Base-by-base conservation (phyloP, 2,113 vertebrate species). In the Mustela lutreola region DNA sequence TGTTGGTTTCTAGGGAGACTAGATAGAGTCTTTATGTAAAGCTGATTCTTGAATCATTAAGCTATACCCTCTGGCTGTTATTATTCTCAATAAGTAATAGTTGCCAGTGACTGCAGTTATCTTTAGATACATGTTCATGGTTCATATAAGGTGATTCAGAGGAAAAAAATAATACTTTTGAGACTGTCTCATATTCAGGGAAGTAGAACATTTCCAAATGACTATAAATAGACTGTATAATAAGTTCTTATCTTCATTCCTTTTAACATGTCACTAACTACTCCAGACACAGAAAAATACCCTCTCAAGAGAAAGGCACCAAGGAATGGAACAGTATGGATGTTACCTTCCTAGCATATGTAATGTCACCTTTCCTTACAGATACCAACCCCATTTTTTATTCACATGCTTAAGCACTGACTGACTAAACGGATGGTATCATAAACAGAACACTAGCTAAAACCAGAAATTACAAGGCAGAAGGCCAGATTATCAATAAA, bases 61-160 rank as follows among this genome's bases (percentile, higher is more conserved):
- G 71, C 76, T 95, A 65, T 96, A 95, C 53, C 97, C 95, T 97
- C 92, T 94, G 90, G 97, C 95, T 91, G 82, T 97, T 96, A 96
- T 91, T 97, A 97, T 97, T 97, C 96, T 94, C 97, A 97, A 70
- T 95, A 98, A 97, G 84, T 96, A 94, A 95, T 63, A 96, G 96
- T 82, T 94, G 81, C 58, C 93, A 94, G 82, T 79, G 67, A 97
- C 84, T 95, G 65, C 42, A 96, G 81, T 94, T 97, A 94, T 82
- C 84, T 97, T 97, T 96, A 89, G 81, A 98, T 93, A 97, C 56
- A 96, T 92, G 96, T 96, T 96, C 88, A 86, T 89, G 33, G 91
- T 85, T 98, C 93, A 87, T 93, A 92, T 83, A 56, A 48, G 75
- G 75, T 95, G 84, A 94, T 89, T 97, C 90, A 76, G 90, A 15